Evolutionary conservation across 2,888 invertebrate genomes (phyloP), one percentile per base, ranked within the genome.

Genomic region (Iselma pallidipennis): DNA sequence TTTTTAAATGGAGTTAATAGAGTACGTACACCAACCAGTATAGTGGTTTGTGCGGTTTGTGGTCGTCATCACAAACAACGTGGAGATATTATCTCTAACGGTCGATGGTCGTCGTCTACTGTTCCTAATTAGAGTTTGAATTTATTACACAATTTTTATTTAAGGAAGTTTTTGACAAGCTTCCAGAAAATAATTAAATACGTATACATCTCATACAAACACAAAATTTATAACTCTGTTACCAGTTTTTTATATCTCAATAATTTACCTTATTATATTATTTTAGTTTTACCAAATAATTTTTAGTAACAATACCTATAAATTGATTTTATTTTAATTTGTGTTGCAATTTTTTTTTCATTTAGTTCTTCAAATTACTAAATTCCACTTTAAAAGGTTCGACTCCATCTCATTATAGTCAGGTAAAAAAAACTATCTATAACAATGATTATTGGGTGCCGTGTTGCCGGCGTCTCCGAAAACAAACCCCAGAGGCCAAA

Each of bases 121-220:
- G 62, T 50, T 54, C 51, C 59, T 64, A 64, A 64, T 64, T 64
- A 53, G 57, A 60, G 31, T 37, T 16, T 57, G 29, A 59, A 65
- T 61, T 65, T 61, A 65, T 60, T 50, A 49, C 50, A 33, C 48
- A 54, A 49, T 48, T 63, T 60, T 59, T 59, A 50, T 59, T 57
- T 61, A 61, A 63, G 54, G 45, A 59, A 55, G 37, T 63, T 68
- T 72, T 74, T 75, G 73, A 74, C 74, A 71, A 63, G 71, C 72
- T 70, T 74, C 75, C 76, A 76, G 70, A 74, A 78, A 75, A 76
- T 77, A 78, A 78, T 78, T 77, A 76, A 73, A 74, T 66, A 67
- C 65, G 63, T 67, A 66, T 63, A 66, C 66, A 67, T 66, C 67
- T 67, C 65, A 67, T 62, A 73, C 72, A 69, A 68, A 69, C 68